A percentile compares a stretch with the other conserved stretches of the same genome.
phyloP scores from a whole-genome alignment of 2,797 vertebrate genomes.

The Lepus townsendii region DNA sequence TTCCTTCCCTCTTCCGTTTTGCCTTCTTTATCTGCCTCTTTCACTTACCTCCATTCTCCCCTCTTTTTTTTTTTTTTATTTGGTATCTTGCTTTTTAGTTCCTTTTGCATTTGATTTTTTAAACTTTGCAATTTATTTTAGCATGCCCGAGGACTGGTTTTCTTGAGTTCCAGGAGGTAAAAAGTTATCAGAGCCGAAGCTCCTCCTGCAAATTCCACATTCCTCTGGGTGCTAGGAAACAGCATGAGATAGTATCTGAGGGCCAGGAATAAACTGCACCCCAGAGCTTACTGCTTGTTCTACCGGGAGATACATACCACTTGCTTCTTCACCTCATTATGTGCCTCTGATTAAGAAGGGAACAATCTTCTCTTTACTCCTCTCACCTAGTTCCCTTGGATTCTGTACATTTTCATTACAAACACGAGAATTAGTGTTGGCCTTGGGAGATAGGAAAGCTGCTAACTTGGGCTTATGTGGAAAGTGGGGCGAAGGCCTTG shows the following conservation, averaged over 20 bases:
- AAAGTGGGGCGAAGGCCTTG: background rate
- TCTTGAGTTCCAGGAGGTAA: conserved; percentile 49
- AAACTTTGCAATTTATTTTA: conserved; percentile 6
- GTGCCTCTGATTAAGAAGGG: background rate
- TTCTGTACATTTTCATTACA: conserved; percentile 32
- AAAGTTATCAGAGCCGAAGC: conserved; percentile 41
- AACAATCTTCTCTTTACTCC: background rate
- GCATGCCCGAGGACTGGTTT: background rate
- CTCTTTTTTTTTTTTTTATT: background rate
- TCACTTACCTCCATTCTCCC: background rate
- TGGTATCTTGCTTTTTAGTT: conserved; percentile 40
- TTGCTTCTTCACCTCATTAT: background rate
- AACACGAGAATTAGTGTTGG: background rate
- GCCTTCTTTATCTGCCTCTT: no score
- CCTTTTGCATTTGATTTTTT: background rate
- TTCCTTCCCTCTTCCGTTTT: background rate
- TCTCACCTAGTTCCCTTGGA: background rate
- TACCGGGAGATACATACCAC: background rate
- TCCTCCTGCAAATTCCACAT: conserved; percentile 24
- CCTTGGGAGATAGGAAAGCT: conserved; percentile 6
- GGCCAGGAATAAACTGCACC: background rate
- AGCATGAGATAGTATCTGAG: background rate
- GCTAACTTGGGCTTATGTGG: background rate
- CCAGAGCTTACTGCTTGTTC: background rate
- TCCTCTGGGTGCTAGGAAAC: conserved; percentile 3